Percentiles rank a stretch among this genome's conserved stretches.
These are phyloP conservation scores for Hydropsyche betteni DNA, from an alignment of 2,888 invertebrate species.

Conservation along the genomic window DNA sequence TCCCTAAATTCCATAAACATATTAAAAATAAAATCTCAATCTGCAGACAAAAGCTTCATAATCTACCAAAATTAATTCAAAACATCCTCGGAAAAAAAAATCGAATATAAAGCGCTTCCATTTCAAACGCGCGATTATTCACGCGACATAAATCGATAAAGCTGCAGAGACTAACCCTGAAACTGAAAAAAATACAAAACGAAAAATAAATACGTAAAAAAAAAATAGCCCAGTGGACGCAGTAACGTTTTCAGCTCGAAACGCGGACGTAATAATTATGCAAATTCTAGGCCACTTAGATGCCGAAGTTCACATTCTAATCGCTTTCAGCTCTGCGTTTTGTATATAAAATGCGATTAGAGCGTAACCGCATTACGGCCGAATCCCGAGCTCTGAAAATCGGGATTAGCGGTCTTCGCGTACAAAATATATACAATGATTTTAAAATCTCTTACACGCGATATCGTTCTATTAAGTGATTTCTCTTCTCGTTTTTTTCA, in stretches of 20 bases:
- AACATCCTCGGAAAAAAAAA: constrained; percentile 7
- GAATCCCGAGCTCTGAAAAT: constrained; percentile 41
- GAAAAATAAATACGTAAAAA: no score
- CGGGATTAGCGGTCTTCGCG: constrained; percentile 41
- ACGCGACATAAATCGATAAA: constrained; percentile 38
- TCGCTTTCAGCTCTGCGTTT: neutral
- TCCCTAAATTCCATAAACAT: neutral
- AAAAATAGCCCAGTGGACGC: constrained; percentile 8
- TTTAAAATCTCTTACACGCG: constrained; percentile 17
- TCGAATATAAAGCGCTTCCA: neutral
- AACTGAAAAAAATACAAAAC: neutral
- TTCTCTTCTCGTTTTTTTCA: neutral
- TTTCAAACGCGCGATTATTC: constrained; percentile 31
- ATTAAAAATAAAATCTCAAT: no score
- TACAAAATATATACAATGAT: no score
- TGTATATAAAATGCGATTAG: constrained; percentile 22
- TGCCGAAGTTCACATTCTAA: constrained; percentile 37
- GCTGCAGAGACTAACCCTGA: neutral
- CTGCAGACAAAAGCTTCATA: no score
- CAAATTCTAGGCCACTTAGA: constrained; percentile 39
- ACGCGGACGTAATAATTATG: constrained; percentile 44
- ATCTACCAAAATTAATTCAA: constrained; percentile 6
- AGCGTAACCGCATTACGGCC: constrained; percentile 39
- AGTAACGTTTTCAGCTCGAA: constrained; percentile 32
- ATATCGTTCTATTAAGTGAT: constrained; percentile 16